These are phyloP conservation scores for Archegozetes longisetosus DNA, from an alignment of 1,140 invertebrate species.

Conservation along the genomic window DNA sequence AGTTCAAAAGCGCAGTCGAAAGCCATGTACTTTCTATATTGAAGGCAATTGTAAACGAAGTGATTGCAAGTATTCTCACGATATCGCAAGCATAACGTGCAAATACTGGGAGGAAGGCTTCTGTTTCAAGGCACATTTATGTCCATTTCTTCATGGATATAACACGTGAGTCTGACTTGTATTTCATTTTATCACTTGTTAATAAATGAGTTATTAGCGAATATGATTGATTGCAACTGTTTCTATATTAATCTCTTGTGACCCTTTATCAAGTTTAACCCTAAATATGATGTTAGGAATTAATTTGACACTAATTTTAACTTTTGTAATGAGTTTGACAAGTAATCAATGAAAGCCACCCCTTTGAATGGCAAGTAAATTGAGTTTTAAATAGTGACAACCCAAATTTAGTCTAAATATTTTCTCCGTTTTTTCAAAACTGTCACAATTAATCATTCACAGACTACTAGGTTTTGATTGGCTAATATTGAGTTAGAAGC, in stretches of 20 bases:
- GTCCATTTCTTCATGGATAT: slow-evolving; percentile 37
- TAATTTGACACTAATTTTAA: background rate
- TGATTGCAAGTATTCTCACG: slow-evolving; percentile 39
- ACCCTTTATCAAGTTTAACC: background rate
- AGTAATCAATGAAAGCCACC: no score
- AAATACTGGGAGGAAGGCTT: slow-evolving; percentile 34
- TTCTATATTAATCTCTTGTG: background rate
- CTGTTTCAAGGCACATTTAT: slow-evolving; percentile 33
- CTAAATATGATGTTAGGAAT: background rate
- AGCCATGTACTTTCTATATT: slow-evolving; percentile 36
- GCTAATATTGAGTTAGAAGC: no score
- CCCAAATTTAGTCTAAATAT: no score
- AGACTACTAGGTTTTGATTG: no score
- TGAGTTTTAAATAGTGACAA: slow-evolving; percentile 2
- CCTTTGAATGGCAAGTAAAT: slow-evolving; percentile 5
- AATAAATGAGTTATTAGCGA: background rate
- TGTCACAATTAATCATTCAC: no score
- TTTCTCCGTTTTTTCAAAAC: no score
- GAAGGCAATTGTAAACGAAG: slow-evolving; percentile 33
- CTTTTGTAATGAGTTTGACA: no score
- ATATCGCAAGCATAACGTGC: slow-evolving; percentile 36
- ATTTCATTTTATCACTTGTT: background rate
- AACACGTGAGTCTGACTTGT: slow-evolving; percentile 8
- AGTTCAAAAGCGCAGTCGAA: slow-evolving; percentile 21
- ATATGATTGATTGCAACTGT: background rate